These are phyloP conservation scores for Schizopygopsis pylzovi DNA, from an alignment of 2,797 vertebrate genomes.

Conservation along the genomic window DNA sequence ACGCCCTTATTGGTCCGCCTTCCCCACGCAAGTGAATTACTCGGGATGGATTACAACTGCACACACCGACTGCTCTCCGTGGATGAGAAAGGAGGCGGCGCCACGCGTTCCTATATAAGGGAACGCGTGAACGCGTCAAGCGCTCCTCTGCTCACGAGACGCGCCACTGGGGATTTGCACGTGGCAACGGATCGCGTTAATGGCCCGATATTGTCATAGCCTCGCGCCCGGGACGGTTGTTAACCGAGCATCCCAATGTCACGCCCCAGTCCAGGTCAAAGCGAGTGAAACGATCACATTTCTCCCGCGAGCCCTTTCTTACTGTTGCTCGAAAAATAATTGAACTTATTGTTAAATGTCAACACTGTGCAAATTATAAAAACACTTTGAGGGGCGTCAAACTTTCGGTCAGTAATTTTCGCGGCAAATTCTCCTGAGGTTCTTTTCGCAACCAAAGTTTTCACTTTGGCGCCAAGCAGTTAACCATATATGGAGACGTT, in stretches of 20 bases:
- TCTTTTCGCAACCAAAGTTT: constrained; percentile 4
- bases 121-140: constrained; percentile 81
- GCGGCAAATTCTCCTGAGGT: background rate
- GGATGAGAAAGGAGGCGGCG: constrained; percentile 69
- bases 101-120: constrained; percentile 67
- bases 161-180: constrained; percentile 42
- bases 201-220: constrained; percentile 52
- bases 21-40: constrained; percentile 67
- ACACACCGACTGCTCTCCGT: constrained; percentile 66
- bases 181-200: constrained; percentile 8
- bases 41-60: constrained; percentile 70
- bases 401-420: constrained; percentile 26
- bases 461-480: constrained; percentile 5
- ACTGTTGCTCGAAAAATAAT: background rate
- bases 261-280: constrained; percentile 30
- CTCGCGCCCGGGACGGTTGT: constrained; percentile 40
- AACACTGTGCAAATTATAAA: background rate
- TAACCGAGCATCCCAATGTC: constrained; percentile 63
- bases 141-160: constrained; percentile 53
- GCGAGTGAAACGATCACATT: background rate
- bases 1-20: constrained; percentile 67
- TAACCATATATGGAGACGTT: background rate
- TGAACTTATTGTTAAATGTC: background rate
- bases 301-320: constrained; percentile 16
- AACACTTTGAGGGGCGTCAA: background rate